A percentile compares a stretch with the other conserved stretches of the same genome.
Conservation (phyloP, 2,888 invertebrate species). For the Aquatica leii region DNA sequence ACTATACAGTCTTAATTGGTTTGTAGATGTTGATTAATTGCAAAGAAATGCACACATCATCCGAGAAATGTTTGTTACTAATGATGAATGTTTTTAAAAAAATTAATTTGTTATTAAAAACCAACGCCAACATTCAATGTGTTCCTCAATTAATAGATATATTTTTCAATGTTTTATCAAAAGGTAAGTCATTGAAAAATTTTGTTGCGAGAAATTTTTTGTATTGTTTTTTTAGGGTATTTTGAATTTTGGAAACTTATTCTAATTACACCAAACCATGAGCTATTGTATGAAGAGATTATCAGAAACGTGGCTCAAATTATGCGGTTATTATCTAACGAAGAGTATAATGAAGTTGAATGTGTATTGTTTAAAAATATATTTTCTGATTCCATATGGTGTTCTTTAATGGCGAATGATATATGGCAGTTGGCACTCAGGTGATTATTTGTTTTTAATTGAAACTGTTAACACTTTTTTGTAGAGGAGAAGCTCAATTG, state of each 20-base stretch:
- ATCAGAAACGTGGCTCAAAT: slow-evolving; percentile 41
- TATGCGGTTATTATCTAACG: slow-evolving; percentile 39
- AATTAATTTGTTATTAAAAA: too few relatives aligned
- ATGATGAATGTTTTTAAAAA: too few relatives aligned
- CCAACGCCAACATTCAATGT: too few relatives aligned
- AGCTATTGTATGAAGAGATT: slow-evolving; percentile 39
- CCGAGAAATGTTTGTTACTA: too few relatives aligned
- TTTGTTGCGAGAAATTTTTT: too few relatives aligned
- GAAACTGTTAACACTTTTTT: not conserved
- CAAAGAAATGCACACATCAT: too few relatives aligned
- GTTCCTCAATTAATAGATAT: too few relatives aligned
- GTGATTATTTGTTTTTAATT: slow-evolving; percentile 38
- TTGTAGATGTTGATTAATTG: not conserved
- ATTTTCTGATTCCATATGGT: slow-evolving; percentile 46
- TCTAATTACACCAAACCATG: not conserved
- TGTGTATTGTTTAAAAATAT: slow-evolving; percentile 45
- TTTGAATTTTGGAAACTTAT: slow-evolving; percentile 14
- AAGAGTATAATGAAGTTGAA: slow-evolving; percentile 42
- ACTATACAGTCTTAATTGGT: too few relatives aligned
- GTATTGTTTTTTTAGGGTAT: slow-evolving; percentile 15
- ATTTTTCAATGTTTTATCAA: too few relatives aligned
- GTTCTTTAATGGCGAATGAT: slow-evolving; percentile 49
- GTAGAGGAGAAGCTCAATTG: not conserved
- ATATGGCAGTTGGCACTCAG: slow-evolving; percentile 49
- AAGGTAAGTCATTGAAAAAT: too few relatives aligned